Percentiles rank a stretch among this genome's conserved stretches.
Conservation (phyloP, 2,797 vertebrate species). For the Chelonia mydas region DNA sequence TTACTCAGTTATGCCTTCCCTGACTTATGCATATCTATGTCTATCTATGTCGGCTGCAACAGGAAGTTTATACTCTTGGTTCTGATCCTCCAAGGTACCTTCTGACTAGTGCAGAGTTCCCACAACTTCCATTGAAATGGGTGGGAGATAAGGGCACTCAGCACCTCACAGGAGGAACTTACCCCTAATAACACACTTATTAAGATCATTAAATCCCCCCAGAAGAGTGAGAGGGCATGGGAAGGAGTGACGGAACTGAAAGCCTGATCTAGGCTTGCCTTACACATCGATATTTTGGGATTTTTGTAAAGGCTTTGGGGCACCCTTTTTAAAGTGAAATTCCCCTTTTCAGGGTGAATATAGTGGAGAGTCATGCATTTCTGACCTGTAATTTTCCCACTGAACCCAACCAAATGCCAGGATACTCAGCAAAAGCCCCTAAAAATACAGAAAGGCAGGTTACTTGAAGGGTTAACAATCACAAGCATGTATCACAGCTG, state of each 20-base stretch:
- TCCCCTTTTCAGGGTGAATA: background rate
- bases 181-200: background rate
- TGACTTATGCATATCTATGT: background rate
- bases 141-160: background rate
- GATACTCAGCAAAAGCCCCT: background rate
- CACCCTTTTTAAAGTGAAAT: background rate
- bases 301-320: background rate
- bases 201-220: background rate
- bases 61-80: background rate
- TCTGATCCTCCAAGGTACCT: background rate
- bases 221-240: background rate
- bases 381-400: background rate
- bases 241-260: background rate
- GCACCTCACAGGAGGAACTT: background rate
- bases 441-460: background rate
- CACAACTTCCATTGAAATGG: background rate
- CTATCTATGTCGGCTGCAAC: background rate
- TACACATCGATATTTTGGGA: background rate
- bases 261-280: background rate
- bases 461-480: background rate
- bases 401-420: background rate
- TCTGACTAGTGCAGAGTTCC: background rate
- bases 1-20: background rate
- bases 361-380: rapidly evolving
- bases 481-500: background rate